phyloP scores from a whole-genome alignment of 1,140 invertebrate species.

The Pogonognathellus flavescens region DNA sequence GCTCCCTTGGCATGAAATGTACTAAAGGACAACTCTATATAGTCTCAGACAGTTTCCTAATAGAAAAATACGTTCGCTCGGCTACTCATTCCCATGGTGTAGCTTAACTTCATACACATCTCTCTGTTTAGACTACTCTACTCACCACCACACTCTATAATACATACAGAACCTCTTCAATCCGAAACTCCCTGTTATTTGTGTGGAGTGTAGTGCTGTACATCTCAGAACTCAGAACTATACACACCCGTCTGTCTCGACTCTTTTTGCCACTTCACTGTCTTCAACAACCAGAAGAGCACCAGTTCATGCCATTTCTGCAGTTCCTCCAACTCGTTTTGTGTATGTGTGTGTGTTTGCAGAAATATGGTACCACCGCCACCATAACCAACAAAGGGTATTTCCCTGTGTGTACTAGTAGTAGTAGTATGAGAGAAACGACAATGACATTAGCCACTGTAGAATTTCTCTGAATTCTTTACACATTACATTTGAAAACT shows the following conservation, averaged over 20 bases:
- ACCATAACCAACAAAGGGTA: not conserved
- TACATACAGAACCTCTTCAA: not conserved
- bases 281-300: no score
- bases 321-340: not conserved
- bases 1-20: conserved; percentile 32
- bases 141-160: not conserved
- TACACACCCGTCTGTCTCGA: no score
- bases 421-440: not conserved
- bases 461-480: not conserved
- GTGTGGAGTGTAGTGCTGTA: no score
- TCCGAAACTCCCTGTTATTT: not conserved
- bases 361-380: not conserved
- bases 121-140: not conserved
- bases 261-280: no score
- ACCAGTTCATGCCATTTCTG: no score
- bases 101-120: conserved; percentile 16
- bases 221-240: no score
- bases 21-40: conserved; percentile 51
- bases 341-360: not conserved
- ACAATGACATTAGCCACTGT: not conserved
- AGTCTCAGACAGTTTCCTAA: conserved; percentile 28
- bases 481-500: not conserved
- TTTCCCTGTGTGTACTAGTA: not conserved
- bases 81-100: not conserved
- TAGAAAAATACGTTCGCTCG: conserved; percentile 53